These are phyloP conservation scores for Tholera decimalis DNA, from an alignment of 2,888 invertebrate species.

Conservation along the genomic window DNA sequence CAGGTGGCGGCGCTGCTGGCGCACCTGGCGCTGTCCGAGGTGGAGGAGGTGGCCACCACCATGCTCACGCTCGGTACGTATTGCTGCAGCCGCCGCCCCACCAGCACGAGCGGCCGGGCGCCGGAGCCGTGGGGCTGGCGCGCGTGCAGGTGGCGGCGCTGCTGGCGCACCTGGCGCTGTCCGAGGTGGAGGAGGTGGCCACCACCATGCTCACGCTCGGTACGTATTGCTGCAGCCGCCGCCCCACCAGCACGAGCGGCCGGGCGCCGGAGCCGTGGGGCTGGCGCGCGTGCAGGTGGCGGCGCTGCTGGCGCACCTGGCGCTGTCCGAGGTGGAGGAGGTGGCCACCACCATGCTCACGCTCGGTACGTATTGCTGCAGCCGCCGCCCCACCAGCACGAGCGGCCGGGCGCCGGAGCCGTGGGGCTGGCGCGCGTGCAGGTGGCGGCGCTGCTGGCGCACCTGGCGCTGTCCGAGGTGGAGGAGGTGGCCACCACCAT, in stretches of 20 bases:
- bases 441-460: conserved; percentile 95
- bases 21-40: too few species aligned
- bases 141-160: conserved; percentile 95
- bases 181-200: conserved; percentile 94
- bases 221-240: conserved; percentile 48
- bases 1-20: too few species aligned
- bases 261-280: conserved; percentile 87
- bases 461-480: conserved; percentile 94
- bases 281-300: conserved; percentile 94
- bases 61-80: too few species aligned
- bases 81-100: conserved; percentile 11
- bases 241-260: conserved; percentile 6
- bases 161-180: conserved; percentile 94
- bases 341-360: conserved; percentile 93
- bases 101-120: neutral
- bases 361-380: conserved; percentile 47
- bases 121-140: conserved; percentile 91
- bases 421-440: conserved; percentile 2
- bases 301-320: conserved; percentile 94
- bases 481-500: conserved; percentile 93
- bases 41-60: too few species aligned
- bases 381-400: conserved; percentile 63
- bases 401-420: conserved; percentile 69
- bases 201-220: conserved; percentile 92
- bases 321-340: conserved; percentile 94